Evolutionary conservation across 2,888 invertebrate genomes (phyloP), one percentile per base, ranked within the genome.

Genomic region (Epistrophella euchroma): DNA sequence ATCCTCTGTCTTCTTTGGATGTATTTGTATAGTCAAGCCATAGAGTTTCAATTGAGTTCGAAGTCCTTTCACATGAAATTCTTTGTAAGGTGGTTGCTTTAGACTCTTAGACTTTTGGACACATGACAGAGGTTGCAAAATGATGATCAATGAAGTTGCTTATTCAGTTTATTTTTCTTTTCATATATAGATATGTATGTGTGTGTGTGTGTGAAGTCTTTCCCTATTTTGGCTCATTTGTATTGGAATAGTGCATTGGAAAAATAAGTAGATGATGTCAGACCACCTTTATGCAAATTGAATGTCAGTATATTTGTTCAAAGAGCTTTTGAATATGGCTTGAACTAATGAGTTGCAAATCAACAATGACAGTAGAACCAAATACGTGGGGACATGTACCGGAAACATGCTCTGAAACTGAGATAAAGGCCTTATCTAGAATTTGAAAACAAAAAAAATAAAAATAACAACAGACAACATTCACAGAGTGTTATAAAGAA

Each of bases 71-170:
- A 68, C 19, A 22, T 3, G n/a, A 35, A 73, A 66, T 60, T 70
- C 83, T 78, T 81, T 85, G 85, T 81, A 66, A 55, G 85, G 76
- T 85, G 72, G 76, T 85, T 85, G 68, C 85, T 50, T 62, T 64
- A n/a, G 62, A 58, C 64, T 64, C 28, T 5, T 13, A 15, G 62
- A 74, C 37, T 72, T 50, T 2, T 32, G 85, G 76, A 70, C 76
- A 85, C 68, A 85, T 85, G 81, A 73, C 85, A 85, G 85, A 85
- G 85, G 85, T 85, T 81, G 81, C 85, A 80, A 68, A 80, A 76
- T 85, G 76, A 62, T 81, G 76, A 70, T 81, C 85, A 85, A 85
- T 81, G 76, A 81, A 81, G 81, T 85, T 81, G 76, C 85, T 81
- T 84, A 79, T 79, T 84, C 74, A 71, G 79, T 84, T 79, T 79